A percentile compares a stretch with the other conserved stretches of the same genome.
Conservation (phyloP, 2,888 invertebrate genomes). For the Tiliacea aurago region DNA sequence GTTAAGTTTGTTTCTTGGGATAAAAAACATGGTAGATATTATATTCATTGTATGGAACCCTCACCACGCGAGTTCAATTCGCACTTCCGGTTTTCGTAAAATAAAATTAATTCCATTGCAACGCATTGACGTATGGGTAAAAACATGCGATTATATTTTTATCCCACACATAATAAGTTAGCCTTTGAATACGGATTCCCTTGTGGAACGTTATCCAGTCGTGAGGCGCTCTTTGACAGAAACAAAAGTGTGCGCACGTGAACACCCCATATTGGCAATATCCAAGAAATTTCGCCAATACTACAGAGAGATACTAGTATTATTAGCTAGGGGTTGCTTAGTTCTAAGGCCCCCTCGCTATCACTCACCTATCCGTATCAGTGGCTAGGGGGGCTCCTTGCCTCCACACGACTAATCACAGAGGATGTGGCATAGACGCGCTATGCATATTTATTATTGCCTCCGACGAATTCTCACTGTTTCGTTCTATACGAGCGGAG, state of each 20-base stretch:
- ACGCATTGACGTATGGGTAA: neutral
- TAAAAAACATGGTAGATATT: too few species aligned
- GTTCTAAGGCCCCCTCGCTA: conserved; percentile 86
- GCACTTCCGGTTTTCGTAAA: neutral
- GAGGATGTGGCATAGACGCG: conserved; percentile 89
- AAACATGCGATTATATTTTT: conserved; percentile 36
- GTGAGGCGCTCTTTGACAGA: conserved; percentile 77
- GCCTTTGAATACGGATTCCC: conserved; percentile 58
- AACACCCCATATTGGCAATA: conserved; percentile 88
- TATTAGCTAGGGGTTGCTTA: conserved; percentile 88
- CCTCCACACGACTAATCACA: conserved; percentile 88
- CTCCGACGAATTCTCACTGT: conserved; percentile 86
- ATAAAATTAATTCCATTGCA: neutral
- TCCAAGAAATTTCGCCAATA: conserved; percentile 88
- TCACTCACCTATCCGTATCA: conserved; percentile 90
- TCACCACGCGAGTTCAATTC: too few species aligned
- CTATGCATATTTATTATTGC: conserved; percentile 90
- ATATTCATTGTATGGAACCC: too few species aligned
- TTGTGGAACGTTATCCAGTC: conserved; percentile 54
- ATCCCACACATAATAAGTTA: conserved; percentile 49
- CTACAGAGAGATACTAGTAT: conserved; percentile 86
- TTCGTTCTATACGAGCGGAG: conserved; percentile 78
- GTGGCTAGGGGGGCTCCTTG: conserved; percentile 71
- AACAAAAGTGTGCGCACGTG: conserved; percentile 87
- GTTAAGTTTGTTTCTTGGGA: too few species aligned